Conservation (phyloP, 2,888 invertebrate species). For the Drosophila subsilvestris region DNA sequence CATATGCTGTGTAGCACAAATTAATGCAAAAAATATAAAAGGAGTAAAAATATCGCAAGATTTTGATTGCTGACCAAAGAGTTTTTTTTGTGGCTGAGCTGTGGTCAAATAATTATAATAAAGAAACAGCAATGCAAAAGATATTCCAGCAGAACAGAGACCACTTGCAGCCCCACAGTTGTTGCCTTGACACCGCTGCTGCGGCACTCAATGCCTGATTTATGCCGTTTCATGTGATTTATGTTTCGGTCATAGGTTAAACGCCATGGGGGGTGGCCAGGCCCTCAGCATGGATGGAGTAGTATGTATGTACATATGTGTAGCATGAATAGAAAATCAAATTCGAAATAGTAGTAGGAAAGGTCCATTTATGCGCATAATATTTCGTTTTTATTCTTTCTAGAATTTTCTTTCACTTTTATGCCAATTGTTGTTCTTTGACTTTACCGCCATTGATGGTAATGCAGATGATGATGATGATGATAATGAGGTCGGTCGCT, state of each 20-base stretch:
- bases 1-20: background rate
- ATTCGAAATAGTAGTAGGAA: constrained; percentile 51
- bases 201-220: constrained; percentile 52
- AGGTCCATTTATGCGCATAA: constrained; percentile 76
- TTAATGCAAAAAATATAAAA: too few relatives aligned
- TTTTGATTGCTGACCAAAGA: too few relatives aligned
- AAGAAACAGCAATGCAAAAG: background rate
- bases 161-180: background rate
- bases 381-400: constrained; percentile 54
- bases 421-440: constrained; percentile 24
- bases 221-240: constrained; percentile 68
- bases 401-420: constrained; percentile 56
- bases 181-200: background rate
- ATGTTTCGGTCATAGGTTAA: constrained; percentile 48
- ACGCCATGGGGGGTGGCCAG: constrained; percentile 50
- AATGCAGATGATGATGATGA: constrained; percentile 10
- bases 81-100: too few relatives aligned
- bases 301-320: too few relatives aligned
- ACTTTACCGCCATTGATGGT: constrained; percentile 6
- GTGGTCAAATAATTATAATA: too few relatives aligned
- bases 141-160: background rate
- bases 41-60: too few relatives aligned
- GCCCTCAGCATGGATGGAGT: constrained; percentile 34
- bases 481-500: constrained; percentile 16
- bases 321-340: constrained; percentile 41